Percentiles rank a stretch among this genome's conserved stretches.
These are phyloP conservation scores for Coturnix japonica DNA, from an alignment of 2,113 vertebrate genomes.

Conservation along the genomic window DNA sequence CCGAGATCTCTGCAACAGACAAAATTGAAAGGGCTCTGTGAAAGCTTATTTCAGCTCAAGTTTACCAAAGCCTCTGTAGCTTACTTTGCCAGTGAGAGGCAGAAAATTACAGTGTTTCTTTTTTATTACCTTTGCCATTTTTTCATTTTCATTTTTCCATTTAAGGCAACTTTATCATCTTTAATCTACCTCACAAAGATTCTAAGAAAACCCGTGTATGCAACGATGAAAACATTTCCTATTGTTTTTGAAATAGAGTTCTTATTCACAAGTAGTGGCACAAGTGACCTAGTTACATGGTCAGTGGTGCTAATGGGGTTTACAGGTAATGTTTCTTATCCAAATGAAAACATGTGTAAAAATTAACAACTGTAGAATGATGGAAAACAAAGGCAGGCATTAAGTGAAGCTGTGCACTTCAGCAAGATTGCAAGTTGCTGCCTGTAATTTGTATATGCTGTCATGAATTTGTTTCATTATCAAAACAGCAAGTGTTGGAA, in stretches of 20 bases:
- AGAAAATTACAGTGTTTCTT: background rate
- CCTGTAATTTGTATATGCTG: background rate
- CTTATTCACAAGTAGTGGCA: background rate
- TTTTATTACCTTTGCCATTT: background rate
- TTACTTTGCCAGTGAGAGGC: background rate
- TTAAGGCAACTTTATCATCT: background rate
- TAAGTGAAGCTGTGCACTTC: background rate
- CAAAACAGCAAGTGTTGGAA: background rate
- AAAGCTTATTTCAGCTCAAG: constrained; percentile 8
- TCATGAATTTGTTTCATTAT: background rate
- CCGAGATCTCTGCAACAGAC: background rate
- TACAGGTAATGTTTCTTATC: background rate
- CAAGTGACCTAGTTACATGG: background rate
- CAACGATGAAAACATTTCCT: background rate
- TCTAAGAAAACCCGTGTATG: background rate
- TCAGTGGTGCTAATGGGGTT: background rate
- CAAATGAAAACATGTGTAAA: background rate
- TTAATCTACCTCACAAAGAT: background rate
- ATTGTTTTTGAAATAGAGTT: background rate
- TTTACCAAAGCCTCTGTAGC: background rate
- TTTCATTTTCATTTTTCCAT: background rate
- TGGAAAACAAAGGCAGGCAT: background rate
- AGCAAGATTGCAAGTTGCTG: background rate
- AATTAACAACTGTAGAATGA: background rate
- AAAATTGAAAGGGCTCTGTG: background rate